Evolutionary conservation across 2,888 invertebrate species (phyloP).

Genomic region (Plebejus melissa): DNA sequence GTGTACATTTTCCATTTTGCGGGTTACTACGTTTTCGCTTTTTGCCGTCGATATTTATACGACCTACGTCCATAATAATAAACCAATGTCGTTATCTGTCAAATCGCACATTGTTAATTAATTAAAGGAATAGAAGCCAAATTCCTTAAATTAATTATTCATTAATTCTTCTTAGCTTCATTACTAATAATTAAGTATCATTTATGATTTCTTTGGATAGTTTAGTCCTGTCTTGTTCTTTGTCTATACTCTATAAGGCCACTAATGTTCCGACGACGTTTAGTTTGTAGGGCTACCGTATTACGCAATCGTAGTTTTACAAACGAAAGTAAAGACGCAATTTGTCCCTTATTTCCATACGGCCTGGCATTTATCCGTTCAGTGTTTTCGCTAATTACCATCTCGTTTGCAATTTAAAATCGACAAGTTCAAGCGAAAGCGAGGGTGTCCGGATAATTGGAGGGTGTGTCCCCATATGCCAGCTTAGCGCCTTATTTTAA

Average conservation of each 20-base stretch:
- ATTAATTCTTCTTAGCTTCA: too few relatives aligned
- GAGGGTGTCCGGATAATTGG: conserved; percentile 39
- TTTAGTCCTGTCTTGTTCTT: too few relatives aligned
- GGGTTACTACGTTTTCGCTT: too few relatives aligned
- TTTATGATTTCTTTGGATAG: too few relatives aligned
- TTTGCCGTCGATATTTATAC: too few relatives aligned
- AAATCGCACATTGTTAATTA: too few relatives aligned
- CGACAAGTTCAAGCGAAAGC: conserved; percentile 60
- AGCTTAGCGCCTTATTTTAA: background rate
- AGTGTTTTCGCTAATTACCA: conserved; percentile 76
- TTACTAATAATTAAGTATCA: too few relatives aligned
- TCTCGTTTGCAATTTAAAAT: conserved; percentile 76
- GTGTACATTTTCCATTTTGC: too few relatives aligned
- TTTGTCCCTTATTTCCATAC: conserved; percentile 76
- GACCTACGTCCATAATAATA: too few relatives aligned
- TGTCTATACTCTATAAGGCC: background rate
- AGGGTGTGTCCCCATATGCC: conserved; percentile 13
- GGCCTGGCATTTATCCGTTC: conserved; percentile 65
- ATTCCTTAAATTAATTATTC: too few relatives aligned
- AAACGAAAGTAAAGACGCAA: conserved; percentile 72
- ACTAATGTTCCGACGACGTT: conserved; percentile 24
- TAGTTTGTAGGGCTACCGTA: conserved; percentile 45
- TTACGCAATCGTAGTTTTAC: conserved; percentile 64
- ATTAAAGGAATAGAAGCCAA: too few relatives aligned
- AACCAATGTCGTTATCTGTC: too few relatives aligned